Evolutionary conservation across 2,113 vertebrate species (phyloP).

Genomic region (Pampusana beccarii): DNA sequence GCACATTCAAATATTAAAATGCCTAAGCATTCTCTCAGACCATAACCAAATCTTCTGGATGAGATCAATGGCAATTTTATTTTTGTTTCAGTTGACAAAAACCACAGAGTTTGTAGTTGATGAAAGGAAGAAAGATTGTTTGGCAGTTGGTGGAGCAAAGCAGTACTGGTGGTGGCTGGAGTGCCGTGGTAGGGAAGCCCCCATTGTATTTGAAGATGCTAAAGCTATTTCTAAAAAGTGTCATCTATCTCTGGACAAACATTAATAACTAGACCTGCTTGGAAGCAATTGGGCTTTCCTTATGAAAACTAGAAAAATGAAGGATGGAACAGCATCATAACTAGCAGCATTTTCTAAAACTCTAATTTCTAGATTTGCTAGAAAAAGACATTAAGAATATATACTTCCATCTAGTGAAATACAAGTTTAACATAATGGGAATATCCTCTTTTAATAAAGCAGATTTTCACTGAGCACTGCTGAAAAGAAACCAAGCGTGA

Average conservation of each 20-base stretch:
- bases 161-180: neutral
- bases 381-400: neutral
- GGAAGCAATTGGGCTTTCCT: neutral
- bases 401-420: neutral
- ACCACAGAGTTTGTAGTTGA: neutral
- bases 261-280: neutral
- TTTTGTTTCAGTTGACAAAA: neutral
- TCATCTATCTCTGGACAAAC: neutral
- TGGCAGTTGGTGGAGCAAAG: neutral
- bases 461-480: neutral
- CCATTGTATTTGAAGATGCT: neutral
- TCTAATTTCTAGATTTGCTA: neutral
- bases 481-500: neutral
- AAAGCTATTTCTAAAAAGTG: neutral
- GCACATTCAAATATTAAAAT: rapidly evolving
- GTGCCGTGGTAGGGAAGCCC: neutral
- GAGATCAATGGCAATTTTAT: neutral
- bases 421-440: neutral
- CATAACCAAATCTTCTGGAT: neutral
- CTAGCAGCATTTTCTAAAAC: neutral
- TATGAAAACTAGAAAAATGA: neutral
- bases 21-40: neutral
- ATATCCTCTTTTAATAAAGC: neutral
- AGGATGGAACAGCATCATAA: neutral
- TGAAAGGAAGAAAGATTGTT: neutral